These are phyloP conservation scores for Strigamia transsilvanica DNA, from an alignment of 2,888 invertebrate species.

Conservation along the genomic window DNA sequence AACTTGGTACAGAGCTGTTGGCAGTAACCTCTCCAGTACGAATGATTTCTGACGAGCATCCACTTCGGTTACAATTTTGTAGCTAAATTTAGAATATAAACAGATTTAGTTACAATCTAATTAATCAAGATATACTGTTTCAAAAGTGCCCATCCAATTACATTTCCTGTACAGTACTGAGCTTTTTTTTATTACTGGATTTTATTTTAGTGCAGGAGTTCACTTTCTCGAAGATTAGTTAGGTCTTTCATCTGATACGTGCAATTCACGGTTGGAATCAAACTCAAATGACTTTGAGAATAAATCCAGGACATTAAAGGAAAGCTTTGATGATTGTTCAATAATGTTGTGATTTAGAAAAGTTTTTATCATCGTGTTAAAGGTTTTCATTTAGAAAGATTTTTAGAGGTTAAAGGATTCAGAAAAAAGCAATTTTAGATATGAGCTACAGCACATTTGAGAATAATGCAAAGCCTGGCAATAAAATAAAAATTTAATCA, in stretches of 20 bases:
- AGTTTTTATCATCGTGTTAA: too few relatives aligned
- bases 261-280: conserved; percentile 14
- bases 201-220: conserved; percentile 11
- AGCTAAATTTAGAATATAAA: conserved; percentile 2
- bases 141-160: neutral
- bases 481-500: too few relatives aligned
- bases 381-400: too few relatives aligned
- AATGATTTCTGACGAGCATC: conserved; percentile 47
- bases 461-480: too few relatives aligned
- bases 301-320: neutral
- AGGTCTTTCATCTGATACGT: neutral
- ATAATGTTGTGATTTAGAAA: too few relatives aligned
- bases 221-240: neutral
- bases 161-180: too few relatives aligned
- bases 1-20: conserved; percentile 58
- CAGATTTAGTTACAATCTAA: neutral
- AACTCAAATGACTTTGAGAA: neutral
- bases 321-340: neutral
- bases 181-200: neutral
- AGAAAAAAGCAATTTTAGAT: too few relatives aligned
- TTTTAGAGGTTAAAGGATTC: too few relatives aligned
- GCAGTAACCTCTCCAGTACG: conserved; percentile 55
- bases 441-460: too few relatives aligned
- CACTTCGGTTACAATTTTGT: conserved; percentile 53
- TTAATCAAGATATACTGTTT: neutral